Base-by-base conservation (phyloP, 2,113 vertebrate genomes). In the Triplophysa dalaica region DNA sequence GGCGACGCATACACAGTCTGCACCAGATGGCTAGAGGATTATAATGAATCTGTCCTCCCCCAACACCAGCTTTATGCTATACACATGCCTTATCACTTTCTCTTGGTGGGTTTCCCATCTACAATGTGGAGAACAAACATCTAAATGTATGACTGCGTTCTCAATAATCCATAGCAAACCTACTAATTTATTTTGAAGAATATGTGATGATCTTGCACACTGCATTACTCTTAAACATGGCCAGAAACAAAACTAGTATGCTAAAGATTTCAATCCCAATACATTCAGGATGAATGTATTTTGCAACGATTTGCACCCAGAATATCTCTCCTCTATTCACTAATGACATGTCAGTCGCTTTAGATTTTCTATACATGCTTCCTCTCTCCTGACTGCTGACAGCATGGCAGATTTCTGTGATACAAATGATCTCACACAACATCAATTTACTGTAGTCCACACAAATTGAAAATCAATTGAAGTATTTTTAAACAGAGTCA, bases 1-100 rank as follows among this genome's bases (percentile, higher is more conserved):
- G 9, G 29, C 21, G 19, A 74, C 63, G 78, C 73, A 11, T 70
- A 79, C 58, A 58, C 29, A 62, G 41, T 11, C 38, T 24, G 85
- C 88, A 88, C 82, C 90, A 93, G 89, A 92, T 92, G 92, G 89
- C 81, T 75, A 22, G 72, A 45, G 90, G 92, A 91, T 93, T 91
- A 93, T 33, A 87, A 74, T 60, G 81, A 83, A 76, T 58, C 65
- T 77, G 14, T 52, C 63, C 77, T 81, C 69, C 82, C 79, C 68
- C 77, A 52, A 69, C 58, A 56, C 58, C 69, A 26, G 29, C 64
- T 86, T 24, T 17, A 17, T 13, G 41, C 19, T 62, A 64, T 21
- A 9, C 64, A 17, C 56, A 29, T 58, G 52, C 26, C 48, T 63
- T 43, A n/a, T 69, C 50, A 48, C 58, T 77, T 52, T 66, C 22